A percentile compares a stretch with the other conserved stretches of the same genome.
Evolutionary conservation across 2,888 invertebrate genomes (phyloP).

Genomic region (Drosophila koepferae): DNA sequence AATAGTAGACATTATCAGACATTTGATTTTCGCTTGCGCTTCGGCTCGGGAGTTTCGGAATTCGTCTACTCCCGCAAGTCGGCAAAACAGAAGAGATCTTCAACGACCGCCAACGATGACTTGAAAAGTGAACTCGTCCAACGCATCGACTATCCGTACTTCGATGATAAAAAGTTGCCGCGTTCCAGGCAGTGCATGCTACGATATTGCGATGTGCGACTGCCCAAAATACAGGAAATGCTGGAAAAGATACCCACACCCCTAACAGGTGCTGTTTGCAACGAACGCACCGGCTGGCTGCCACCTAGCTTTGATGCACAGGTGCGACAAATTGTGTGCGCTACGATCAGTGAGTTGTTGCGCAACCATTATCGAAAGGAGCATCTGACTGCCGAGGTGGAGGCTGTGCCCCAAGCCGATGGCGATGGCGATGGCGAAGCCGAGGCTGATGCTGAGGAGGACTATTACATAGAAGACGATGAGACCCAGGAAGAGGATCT

Average conservation of each 20-base stretch:
- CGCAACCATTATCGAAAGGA: conserved; percentile 82
- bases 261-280: conserved; percentile 87
- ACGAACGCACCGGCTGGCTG: conserved; percentile 92
- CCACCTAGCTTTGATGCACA: conserved; percentile 89
- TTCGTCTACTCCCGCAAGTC: conserved; percentile 77
- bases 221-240: conserved; percentile 92
- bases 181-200: conserved; percentile 95
- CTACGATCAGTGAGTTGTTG: conserved; percentile 87
- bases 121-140: conserved; percentile 75
- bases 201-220: conserved; percentile 93
- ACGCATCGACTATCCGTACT: conserved; percentile 85
- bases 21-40: conserved; percentile 90
- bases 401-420: conserved; percentile 71
- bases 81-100: conserved; percentile 63
- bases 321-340: conserved; percentile 90
- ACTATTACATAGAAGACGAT: conserved; percentile 58
- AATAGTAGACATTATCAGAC: conserved; percentile 94
- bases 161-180: conserved; percentile 91
- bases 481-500: conserved; percentile 70
- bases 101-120: conserved; percentile 58
- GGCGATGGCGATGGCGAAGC: conserved; percentile 48
- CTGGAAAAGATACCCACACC: conserved; percentile 88
- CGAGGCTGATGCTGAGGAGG: conserved; percentile 55
- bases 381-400: conserved; percentile 78
- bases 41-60: conserved; percentile 82